Evolutionary conservation across 2,888 invertebrate genomes (phyloP), one percentile per base, ranked within the genome.

Genomic region (Heliconius aoede): DNA sequence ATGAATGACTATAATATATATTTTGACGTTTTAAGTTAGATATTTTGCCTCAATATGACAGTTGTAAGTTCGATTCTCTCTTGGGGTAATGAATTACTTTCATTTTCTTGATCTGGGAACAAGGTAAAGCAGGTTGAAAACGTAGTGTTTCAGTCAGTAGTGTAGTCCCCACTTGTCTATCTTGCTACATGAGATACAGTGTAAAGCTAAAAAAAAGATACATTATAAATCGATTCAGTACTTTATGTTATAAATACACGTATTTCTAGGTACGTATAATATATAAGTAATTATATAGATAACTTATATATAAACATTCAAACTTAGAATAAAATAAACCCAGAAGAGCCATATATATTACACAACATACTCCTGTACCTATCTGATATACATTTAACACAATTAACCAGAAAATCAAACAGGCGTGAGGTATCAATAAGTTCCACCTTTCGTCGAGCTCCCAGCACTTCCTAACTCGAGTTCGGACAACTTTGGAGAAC

Each of bases 361-460:
- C 24, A 26, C 15, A 26, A 60, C 24, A 32, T 11, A 24, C 1
- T 24, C 24, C 15, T 36, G 3, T 36, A 30, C n/a, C 8, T 36
- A 64, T 32, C 11, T 1, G 0, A 64, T 60, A 46, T 26, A 21
- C 30, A 32, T 4, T 71, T 69, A 69, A 71, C 26, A 46, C 40
- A 21, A 61, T 68, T 61, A 61, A 46, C 3, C 24, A 46, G 68
- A 71, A 77, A 77, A 77, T 74, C 73, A 74, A 77, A 77, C 68
- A 60, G 58, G 30, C 62, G 24, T n/a, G 58, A 51, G 51, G 77
- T 77, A 74, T 74, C 77, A 74, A 77, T 77, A 74, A 77, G 74
- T 73, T 65, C 58, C 80, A 78, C 78, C 76, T 80, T 77, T 72
- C 73, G 61, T 71, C 58, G 73, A 80, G 74, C 78, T 61, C 36